phyloP scores from a whole-genome alignment of 2,797 vertebrate species.

The Pipistrellus nathusii region DNA sequence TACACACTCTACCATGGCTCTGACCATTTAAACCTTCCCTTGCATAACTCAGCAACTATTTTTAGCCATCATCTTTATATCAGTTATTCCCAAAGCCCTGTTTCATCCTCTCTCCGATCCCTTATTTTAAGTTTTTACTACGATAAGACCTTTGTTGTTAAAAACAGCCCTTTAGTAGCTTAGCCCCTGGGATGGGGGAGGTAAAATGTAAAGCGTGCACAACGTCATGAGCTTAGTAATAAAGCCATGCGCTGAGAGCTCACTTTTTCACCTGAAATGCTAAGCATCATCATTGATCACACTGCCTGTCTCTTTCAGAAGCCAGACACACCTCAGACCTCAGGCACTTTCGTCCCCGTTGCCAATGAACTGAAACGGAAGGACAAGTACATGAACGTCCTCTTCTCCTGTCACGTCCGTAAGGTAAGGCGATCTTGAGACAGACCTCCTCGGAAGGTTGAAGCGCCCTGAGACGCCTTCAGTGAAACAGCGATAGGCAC shows the following conservation, averaged over 20 bases:
- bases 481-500: accelerated
- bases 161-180: not conserved
- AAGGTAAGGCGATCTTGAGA: conserved; percentile 90
- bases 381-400: conserved; percentile 98
- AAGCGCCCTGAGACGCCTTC: not conserved
- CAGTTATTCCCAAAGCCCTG: conserved; percentile 4
- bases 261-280: not conserved
- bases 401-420: conserved; percentile 97
- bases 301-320: conserved; percentile 89
- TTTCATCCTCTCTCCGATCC: conserved; percentile 11
- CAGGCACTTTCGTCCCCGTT: conserved; percentile 92
- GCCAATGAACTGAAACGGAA: conserved; percentile 96
- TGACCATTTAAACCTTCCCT: conserved; percentile 39
- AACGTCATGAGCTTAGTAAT: not conserved
- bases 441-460: not conserved
- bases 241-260: not conserved
- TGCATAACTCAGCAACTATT: conserved; percentile 37
- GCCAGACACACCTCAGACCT: conserved; percentile 91
- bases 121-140: not conserved
- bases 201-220: not conserved
- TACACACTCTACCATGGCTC: not conserved
- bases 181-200: not conserved
- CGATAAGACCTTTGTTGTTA: not conserved
- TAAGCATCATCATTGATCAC: not conserved
- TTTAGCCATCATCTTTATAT: conserved; percentile 51